Base-by-base conservation (phyloP, 2,113 vertebrate genomes). In the Albula goreensis region DNA sequence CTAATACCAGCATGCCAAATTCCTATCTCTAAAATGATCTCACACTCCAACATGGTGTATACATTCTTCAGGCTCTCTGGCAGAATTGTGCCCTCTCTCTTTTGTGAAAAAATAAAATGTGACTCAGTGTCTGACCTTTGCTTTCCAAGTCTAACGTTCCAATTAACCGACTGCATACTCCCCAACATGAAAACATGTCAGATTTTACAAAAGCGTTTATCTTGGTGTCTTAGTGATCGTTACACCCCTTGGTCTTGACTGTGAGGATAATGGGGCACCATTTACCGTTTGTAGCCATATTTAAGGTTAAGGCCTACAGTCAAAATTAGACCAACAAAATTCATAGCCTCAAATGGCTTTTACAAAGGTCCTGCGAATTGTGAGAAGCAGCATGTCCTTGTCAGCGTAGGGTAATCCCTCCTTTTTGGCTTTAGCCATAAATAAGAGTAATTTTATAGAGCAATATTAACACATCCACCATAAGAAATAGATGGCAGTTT, bases 401-500 rank as follows among this genome's bases (percentile, higher is more conserved):
- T 86, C 87, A 82, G 87, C 56, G 56, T 50, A 48, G 74, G 66
- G 85, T 83, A 53, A 83, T 83, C 52, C 74, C n/a, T 56, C 50
- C 66, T 56, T 78, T 31, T 41, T 41, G 31, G 31, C 31, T 41
- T 41, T 41, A 41, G 8, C 80, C 77, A 83, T 83, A 51, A 25
- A 81, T 86, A 77, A 50, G 80, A 53, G 15, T 86, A 50, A 50
- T 31, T 48, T 5, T 57, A 13, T n/a, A 51, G 57, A 56, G 63
- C 0, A 77, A 83, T 88, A 95, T 94, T 91, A 94, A 94, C 93
- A 92, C 92, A 88, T 86, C 85, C 52, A 88, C 87, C 94, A 91
- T 86, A 90, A 89, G 93, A 83, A 92, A 93, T 91, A 91, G 92
- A 89, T 87, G 90, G 91, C 91, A 92, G 31, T 41, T 41, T 41